phyloP scores from a whole-genome alignment of 1,140 invertebrate genomes.

The Ctenoplectra terminalis region DNA sequence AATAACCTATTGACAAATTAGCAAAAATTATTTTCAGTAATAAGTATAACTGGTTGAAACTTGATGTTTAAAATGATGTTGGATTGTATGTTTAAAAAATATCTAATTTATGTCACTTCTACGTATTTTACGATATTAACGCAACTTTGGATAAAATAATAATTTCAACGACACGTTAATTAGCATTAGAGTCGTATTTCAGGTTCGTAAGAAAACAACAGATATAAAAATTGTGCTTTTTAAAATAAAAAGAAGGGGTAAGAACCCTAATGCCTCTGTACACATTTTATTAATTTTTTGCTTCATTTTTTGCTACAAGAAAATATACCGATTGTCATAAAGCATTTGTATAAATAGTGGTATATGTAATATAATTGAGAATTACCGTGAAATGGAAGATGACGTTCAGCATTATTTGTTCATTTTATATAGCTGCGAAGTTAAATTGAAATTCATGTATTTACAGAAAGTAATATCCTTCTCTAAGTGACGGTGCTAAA shows the following conservation, averaged over 20 bases:
- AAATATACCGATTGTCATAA: neutral
- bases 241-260: neutral
- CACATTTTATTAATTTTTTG: neutral
- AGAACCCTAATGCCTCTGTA: neutral
- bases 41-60: too few species aligned
- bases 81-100: too few species aligned
- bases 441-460: slow-evolving; percentile 40
- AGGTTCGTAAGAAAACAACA: too few species aligned
- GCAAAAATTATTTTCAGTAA: too few species aligned
- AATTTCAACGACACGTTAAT: too few species aligned
- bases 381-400: neutral
- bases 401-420: slow-evolving; percentile 12
- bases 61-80: too few species aligned
- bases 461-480: slow-evolving; percentile 35
- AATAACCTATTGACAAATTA: too few species aligned
- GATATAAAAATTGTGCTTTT: too few species aligned
- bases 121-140: too few species aligned
- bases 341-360: neutral
- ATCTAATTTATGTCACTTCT: too few species aligned
- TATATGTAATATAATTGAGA: neutral
- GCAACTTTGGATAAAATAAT: too few species aligned
- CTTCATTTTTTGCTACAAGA: neutral
- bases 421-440: slow-evolving; percentile 7
- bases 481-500: slow-evolving; percentile 13
- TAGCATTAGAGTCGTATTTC: too few species aligned